These are phyloP conservation scores for Crambe crambe DNA, from an alignment of 37 sponge, comb jelly and placozoan genomes.

Conservation along the genomic window DNA sequence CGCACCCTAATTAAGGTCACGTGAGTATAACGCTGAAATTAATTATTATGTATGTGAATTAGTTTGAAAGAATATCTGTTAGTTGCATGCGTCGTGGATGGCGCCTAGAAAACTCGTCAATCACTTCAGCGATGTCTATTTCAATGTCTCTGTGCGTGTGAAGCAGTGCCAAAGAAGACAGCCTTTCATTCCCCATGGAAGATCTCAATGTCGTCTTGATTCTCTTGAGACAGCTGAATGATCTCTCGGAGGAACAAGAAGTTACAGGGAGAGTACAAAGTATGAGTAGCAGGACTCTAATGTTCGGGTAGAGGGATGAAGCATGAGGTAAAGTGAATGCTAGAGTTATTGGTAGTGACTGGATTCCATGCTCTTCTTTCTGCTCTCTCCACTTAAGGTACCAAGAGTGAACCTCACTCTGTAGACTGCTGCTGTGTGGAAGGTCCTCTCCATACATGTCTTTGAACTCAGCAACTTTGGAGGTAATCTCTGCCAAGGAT, in stretches of 20 bases:
- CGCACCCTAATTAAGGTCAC: no score
- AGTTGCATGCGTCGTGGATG: no score
- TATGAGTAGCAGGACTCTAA: slow-evolving; percentile 14
- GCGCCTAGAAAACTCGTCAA: slow-evolving; percentile 57
- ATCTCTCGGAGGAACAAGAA: slow-evolving; percentile 31
- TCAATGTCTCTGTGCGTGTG: slow-evolving; percentile 28
- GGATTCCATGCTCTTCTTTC: slow-evolving; percentile 10
- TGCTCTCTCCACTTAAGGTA: slow-evolving; percentile 29
- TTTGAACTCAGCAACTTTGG: background rate
- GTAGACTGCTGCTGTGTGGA: background rate
- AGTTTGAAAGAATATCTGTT: no score
- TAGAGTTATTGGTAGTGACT: slow-evolving; percentile 5
- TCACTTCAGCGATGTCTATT: slow-evolving; percentile 15
- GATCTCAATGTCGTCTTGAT: slow-evolving; percentile 27
- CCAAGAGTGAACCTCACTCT: slow-evolving; percentile 44
- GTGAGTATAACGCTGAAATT: no score
- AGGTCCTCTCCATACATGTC: slow-evolving; percentile 37
- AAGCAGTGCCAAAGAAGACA: slow-evolving; percentile 20
- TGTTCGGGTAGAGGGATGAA: slow-evolving; percentile 22
- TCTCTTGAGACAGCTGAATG: slow-evolving; percentile 45
- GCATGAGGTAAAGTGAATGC: background rate
- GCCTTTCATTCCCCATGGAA: slow-evolving; percentile 21
- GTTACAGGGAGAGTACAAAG: slow-evolving; percentile 47
- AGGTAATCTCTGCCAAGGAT: no score
- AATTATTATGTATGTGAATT: no score